Evolutionary conservation across 2,113 vertebrate species (phyloP).

Genomic region (Microcebus ravelobensis): DNA sequence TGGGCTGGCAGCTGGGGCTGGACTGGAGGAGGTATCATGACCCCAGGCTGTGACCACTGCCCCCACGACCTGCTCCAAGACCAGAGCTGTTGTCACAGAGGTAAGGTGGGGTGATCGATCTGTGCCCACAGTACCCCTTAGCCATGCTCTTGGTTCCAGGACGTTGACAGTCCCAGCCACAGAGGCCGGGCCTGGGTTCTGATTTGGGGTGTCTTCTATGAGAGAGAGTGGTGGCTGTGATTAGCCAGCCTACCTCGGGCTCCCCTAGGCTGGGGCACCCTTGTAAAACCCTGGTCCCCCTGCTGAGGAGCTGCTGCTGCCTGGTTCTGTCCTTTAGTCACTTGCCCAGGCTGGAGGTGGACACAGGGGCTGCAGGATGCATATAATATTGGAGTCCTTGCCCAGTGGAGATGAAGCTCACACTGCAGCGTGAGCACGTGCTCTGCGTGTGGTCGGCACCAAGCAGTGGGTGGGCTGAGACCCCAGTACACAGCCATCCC

Average conservation of each 20-base stretch:
- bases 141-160: neutral
- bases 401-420: neutral
- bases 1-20: neutral
- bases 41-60: neutral
- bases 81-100: neutral
- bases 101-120: neutral
- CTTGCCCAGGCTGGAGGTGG: neutral
- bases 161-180: neutral
- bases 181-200: neutral
- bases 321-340: neutral
- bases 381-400: neutral
- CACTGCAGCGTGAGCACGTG: fast-evolving
- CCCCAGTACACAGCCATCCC: neutral
- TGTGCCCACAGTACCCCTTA: neutral
- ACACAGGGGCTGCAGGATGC: neutral
- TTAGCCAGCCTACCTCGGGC: neutral
- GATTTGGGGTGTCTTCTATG: neutral
- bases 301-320: too few relatives aligned
- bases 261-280: neutral
- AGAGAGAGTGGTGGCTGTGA: neutral
- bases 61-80: neutral
- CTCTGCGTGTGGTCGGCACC: neutral
- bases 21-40: neutral
- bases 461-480: too few relatives aligned
- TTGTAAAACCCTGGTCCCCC: too few relatives aligned